A percentile compares a stretch with the other conserved stretches of the same genome.
These are phyloP conservation scores for Tiliqua scincoides DNA, from an alignment of 2,113 vertebrate species.

Conservation along the genomic window DNA sequence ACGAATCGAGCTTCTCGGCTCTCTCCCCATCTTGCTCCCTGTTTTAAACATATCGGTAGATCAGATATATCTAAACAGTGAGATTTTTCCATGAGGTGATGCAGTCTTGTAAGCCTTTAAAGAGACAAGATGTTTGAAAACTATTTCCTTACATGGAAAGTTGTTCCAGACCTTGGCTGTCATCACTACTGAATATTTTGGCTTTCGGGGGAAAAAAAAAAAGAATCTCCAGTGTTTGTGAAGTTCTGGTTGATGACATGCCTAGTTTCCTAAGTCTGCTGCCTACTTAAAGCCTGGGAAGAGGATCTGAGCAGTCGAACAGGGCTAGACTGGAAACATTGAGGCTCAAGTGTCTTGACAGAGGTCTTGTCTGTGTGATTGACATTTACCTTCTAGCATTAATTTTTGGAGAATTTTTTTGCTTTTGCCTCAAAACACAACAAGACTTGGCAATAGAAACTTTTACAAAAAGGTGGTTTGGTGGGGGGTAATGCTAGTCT, in stretches of 20 bases:
- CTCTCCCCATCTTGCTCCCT: constrained; percentile 12
- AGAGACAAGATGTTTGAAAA: constrained; percentile 60
- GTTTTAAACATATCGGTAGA: constrained; percentile 40
- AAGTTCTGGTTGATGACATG: constrained; percentile 6
- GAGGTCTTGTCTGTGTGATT: neutral
- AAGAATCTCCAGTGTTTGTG: constrained; percentile 48
- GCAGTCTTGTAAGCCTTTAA: constrained; percentile 62
- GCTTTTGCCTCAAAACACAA: neutral
- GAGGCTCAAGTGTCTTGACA: neutral
- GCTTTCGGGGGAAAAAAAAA: constrained; percentile 28
- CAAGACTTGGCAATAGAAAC: neutral
- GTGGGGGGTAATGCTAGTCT: constrained; percentile 15
- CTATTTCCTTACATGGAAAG: constrained; percentile 65
- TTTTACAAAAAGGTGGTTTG: neutral
- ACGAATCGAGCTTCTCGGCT: neutral
- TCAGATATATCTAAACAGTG: constrained; percentile 52
- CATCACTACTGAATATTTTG: constrained; percentile 60
- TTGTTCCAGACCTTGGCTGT: constrained; percentile 63
- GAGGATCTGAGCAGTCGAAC: neutral
- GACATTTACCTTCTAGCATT: too few species aligned
- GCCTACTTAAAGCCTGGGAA: neutral
- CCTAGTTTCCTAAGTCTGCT: constrained; percentile 31
- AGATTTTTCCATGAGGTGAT: constrained; percentile 50
- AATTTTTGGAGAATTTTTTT: neutral
- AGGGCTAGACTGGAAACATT: neutral